Percentiles rank a stretch among this genome's conserved stretches.
Conservation (phyloP, 2,113 vertebrate genomes). For the Pseudonaja textilis region DNA sequence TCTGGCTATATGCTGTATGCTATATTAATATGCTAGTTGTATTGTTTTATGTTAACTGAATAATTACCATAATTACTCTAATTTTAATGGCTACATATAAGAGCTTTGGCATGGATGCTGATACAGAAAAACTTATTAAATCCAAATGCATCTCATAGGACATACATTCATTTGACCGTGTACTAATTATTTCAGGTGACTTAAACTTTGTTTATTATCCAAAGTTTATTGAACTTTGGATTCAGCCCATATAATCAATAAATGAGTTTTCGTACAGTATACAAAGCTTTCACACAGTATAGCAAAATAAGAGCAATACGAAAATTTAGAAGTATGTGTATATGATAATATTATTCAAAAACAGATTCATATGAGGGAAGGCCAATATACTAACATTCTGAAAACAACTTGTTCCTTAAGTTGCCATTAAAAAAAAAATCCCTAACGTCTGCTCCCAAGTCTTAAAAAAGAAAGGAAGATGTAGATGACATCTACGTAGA, state of each 20-base stretch:
- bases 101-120: background rate
- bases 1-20: background rate
- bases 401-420: background rate
- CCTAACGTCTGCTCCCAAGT: constrained; percentile 70
- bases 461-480: constrained; percentile 90
- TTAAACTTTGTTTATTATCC: no score
- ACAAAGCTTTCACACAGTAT: background rate
- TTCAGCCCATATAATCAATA: background rate
- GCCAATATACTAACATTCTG: background rate
- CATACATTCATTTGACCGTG: background rate
- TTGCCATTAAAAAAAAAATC: rapidly evolving
- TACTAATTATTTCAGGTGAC: background rate
- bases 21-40: background rate
- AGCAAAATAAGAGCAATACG: background rate
- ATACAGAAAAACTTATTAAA: background rate
- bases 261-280: background rate
- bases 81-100: background rate
- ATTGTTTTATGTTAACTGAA: background rate
- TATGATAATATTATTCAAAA: background rate
- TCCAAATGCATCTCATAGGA: background rate
- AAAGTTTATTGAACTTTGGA: background rate
- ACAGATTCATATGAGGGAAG: background rate
- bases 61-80: background rate
- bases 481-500: constrained; percentile 88
- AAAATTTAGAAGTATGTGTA: background rate